These are phyloP conservation scores for Enoplosus armatus DNA, from an alignment of 2,797 vertebrate genomes.

Conservation along the genomic window DNA sequence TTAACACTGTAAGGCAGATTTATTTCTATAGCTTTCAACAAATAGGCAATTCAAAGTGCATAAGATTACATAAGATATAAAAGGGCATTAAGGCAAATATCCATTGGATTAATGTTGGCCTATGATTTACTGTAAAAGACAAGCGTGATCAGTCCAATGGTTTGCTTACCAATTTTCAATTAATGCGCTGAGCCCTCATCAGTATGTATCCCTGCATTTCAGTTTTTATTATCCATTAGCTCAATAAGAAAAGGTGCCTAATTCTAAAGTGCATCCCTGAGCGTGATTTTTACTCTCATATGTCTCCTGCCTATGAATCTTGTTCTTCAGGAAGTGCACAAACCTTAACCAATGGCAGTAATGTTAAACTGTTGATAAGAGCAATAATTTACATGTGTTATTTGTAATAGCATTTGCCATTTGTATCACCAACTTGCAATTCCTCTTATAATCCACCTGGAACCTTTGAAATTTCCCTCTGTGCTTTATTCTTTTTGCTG, in stretches of 20 bases:
- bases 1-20: neutral
- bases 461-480: no score
- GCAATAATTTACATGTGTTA: neutral
- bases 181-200: neutral
- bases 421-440: neutral
- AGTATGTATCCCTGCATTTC: no score
- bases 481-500: no score
- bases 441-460: neutral
- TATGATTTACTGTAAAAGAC: neutral
- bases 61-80: neutral
- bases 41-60: neutral
- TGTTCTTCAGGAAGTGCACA: neutral
- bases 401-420: neutral
- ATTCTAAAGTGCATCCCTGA: no score
- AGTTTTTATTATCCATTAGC: no score
- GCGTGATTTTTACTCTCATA: no score
- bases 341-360: slow-evolving; percentile 10
- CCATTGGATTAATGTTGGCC: neutral
- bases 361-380: neutral
- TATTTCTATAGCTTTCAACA: neutral
- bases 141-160: no score
- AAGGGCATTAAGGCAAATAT: neutral
- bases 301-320: no score
- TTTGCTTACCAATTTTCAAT: neutral
- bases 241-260: no score